Evolutionary conservation across 2,797 vertebrate species (phyloP).

Genomic region (Octomys mimax): DNA sequence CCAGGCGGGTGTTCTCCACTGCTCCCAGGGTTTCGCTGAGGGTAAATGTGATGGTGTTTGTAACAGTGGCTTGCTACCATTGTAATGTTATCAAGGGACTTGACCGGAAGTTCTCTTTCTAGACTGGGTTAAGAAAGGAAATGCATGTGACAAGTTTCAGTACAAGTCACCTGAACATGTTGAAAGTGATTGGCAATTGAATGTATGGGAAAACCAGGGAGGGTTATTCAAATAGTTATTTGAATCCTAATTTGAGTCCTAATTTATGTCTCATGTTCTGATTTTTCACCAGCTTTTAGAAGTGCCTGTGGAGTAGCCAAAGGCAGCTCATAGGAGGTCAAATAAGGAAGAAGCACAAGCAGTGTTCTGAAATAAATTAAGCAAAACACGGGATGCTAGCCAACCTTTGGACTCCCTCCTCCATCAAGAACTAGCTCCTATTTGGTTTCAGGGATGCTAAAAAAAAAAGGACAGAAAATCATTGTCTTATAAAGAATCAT

Average conservation of each 20-base stretch:
- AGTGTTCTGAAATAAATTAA: constrained; percentile 32
- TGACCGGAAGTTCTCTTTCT: background rate
- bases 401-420: background rate
- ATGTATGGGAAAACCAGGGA: background rate
- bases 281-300: background rate
- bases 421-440: background rate
- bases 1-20: background rate
- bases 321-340: background rate
- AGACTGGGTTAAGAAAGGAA: background rate
- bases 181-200: background rate
- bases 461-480: background rate
- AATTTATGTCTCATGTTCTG: constrained; percentile 13
- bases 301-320: constrained; percentile 22
- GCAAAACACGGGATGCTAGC: background rate
- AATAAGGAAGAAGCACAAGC: background rate
- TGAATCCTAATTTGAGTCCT: constrained; percentile 17
- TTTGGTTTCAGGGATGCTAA: constrained; percentile 15
- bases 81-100: background rate
- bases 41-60: background rate
- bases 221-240: constrained; percentile 21
- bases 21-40: background rate
- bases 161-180: constrained; percentile 3
- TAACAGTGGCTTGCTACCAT: background rate
- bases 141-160: background rate
- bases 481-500: background rate